These are phyloP conservation scores for Cryptotermes secundus DNA, from an alignment of 1,140 invertebrate species.

Conservation along the genomic window DNA sequence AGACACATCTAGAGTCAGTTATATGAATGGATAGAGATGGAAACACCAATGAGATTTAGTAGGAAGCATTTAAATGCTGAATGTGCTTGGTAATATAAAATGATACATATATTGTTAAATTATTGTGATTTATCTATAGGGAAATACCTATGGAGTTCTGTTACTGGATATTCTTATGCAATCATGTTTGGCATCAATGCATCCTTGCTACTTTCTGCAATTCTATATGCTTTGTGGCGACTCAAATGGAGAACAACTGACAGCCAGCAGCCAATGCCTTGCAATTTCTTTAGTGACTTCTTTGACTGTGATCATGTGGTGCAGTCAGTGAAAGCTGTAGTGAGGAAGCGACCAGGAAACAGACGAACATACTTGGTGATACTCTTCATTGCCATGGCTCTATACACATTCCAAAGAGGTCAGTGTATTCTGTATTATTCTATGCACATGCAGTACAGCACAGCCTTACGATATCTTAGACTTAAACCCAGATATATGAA, in stretches of 20 bases:
- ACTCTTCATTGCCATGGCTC: slow-evolving; percentile 65
- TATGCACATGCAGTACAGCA: neutral
- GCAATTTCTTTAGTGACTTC: slow-evolving; percentile 53
- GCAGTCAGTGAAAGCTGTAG: slow-evolving; percentile 59
- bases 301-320: slow-evolving; percentile 66
- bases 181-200: slow-evolving; percentile 71
- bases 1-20: neutral
- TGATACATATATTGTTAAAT: no score
- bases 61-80: no score
- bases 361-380: slow-evolving; percentile 62
- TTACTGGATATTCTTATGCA: slow-evolving; percentile 60
- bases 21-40: neutral
- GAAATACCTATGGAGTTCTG: slow-evolving; percentile 57
- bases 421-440: slow-evolving; percentile 21
- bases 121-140: slow-evolving; percentile 45
- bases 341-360: slow-evolving; percentile 54
- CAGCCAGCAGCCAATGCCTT: slow-evolving; percentile 47
- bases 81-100: no score
- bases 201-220: slow-evolving; percentile 56
- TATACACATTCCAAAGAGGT: slow-evolving; percentile 76
- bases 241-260: slow-evolving; percentile 65
- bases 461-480: neutral
- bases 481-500: slow-evolving; percentile 4
- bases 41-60: neutral
- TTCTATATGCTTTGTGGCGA: slow-evolving; percentile 60